phyloP scores from a whole-genome alignment of 2,797 vertebrate genomes.

The Coreius guichenoti region DNA sequence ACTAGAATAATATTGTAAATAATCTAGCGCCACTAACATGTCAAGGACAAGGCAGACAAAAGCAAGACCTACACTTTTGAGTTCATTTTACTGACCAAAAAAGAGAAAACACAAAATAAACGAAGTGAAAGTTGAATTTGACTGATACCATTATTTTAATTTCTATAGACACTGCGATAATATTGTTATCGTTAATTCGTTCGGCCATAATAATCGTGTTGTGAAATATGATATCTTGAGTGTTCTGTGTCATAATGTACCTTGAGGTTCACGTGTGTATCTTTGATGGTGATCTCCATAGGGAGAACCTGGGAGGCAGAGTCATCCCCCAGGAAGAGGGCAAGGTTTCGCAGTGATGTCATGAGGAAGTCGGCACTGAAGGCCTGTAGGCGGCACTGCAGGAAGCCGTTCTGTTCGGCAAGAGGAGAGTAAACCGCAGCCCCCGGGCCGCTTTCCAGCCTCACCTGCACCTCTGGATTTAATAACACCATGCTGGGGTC shows the following conservation, averaged over 20 bases:
- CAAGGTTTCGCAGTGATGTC: slow-evolving; percentile 91
- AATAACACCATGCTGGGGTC: slow-evolving; percentile 66
- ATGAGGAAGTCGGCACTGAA: slow-evolving; percentile 91
- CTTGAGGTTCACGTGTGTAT: slow-evolving; percentile 89
- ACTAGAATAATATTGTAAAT: not conserved
- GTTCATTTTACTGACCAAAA: not conserved
- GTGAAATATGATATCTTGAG: not conserved
- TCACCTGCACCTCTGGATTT: slow-evolving; percentile 86
- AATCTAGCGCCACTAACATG: not conserved
- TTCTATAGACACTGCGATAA: not conserved
- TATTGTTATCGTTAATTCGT: not conserved
- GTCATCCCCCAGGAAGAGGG: slow-evolving; percentile 93
- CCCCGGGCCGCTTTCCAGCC: slow-evolving; percentile 89
- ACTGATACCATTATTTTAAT: not conserved
- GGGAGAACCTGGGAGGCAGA: slow-evolving; percentile 89
- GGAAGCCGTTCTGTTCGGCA: slow-evolving; percentile 92
- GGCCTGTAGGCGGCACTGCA: slow-evolving; percentile 89
- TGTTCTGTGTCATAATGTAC: slow-evolving; percentile 67
- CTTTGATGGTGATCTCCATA: slow-evolving; percentile 93
- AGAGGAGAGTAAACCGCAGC: slow-evolving; percentile 87
- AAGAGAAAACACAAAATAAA: not conserved
- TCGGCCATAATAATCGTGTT: not conserved
- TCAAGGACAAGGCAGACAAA: not conserved
- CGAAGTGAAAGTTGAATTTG: not conserved
- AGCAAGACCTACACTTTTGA: not conserved